These are phyloP conservation scores for Aurelia aurita complex sp. Pacific DNA, from an alignment of 30 jellyfish, hydroid and myxozoan species.

Conservation along the genomic window DNA sequence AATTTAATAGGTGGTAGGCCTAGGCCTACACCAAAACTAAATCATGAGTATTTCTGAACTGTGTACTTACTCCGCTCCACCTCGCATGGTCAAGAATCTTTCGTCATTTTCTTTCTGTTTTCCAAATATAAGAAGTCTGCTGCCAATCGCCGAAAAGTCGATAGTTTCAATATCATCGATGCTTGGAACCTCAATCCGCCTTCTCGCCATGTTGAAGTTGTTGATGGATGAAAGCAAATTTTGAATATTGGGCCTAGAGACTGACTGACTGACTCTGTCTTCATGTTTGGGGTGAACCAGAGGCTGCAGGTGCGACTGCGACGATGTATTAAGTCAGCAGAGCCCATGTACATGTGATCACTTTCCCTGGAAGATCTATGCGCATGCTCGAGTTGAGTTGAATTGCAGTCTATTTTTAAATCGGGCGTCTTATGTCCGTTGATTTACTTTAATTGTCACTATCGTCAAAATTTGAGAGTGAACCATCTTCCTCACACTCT, in stretches of 20 bases:
- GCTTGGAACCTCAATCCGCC: no score
- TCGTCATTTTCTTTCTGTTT: constrained; percentile 4
- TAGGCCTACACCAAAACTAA: not conserved
- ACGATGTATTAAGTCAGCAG: not conserved
- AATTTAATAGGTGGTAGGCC: not conserved
- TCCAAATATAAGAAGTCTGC: constrained; percentile 13
- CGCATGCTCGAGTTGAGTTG: constrained; percentile 34
- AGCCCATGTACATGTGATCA: constrained; percentile 35
- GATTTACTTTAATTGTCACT: constrained; percentile 7
- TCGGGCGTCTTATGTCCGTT: constrained; percentile 21
- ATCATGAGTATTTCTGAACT: not conserved
- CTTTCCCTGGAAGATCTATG: constrained; percentile 11
- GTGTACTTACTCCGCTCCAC: constrained; percentile 16
- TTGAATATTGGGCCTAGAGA: constrained; percentile 5
- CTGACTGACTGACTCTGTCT: not conserved
- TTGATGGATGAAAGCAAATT: not conserved
- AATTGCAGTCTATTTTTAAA: constrained; percentile 17
- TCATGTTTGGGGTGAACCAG: not conserved
- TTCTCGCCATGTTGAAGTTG: not conserved
- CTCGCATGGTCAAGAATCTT: constrained; percentile 7
- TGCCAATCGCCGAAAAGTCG: no score
- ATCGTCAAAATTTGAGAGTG: no score
- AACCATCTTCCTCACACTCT: no score
- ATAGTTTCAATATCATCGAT: no score
- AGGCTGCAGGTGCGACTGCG: not conserved